Base-by-base conservation (phyloP, 2,113 vertebrate genomes). In the Condylura cristata region DNA sequence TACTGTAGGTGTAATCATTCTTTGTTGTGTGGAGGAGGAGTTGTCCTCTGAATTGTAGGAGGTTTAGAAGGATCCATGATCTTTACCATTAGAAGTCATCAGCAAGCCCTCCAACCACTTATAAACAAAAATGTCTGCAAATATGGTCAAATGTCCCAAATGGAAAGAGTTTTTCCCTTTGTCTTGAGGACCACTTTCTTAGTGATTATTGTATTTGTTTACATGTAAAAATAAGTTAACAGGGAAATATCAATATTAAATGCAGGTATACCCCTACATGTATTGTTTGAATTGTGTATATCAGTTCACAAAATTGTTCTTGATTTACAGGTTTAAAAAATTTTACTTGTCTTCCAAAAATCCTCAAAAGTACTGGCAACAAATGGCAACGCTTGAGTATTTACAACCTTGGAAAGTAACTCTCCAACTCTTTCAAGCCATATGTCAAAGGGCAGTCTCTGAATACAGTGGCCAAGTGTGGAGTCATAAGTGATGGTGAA, bases 341-440 rank as follows among this genome's bases (percentile, higher is more conserved):
- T 91, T 86, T 61, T 71, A 86, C 53, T 78, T 34, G 26, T 84
- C 91, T 84, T 87, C 71, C 39, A 83, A 92, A 97, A 95, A 32
- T 85, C 51, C 34, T 89, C 34, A 37, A 96, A 75, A 91, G 80
- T 84, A 83, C 37, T 60, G 71, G 5, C 3, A 91, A 24, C 34
- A 91, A 28, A 83, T 2, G 46, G 46, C 30, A 76, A 94, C 41
- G 74, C 8, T 53, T 76, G 10, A 81, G 46, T 8, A 91, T 93
- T 95, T 94, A 63, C 72, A 93, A 93, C 86, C 17, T 79, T 48
- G 48, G 51, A 94, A 93, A 96, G n/a, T 65, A 84, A 91, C 93
- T 60, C 13, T 96, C 24, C 51, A 91, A 46, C 10, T 93, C 32
- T 92, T 92, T 95, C 71, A 88, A 13, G 56, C 81, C 88, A 78